Evolutionary conservation across 1,140 invertebrate species (phyloP), one percentile per base, ranked within the genome.

Genomic region (Eumeta japonica): DNA sequence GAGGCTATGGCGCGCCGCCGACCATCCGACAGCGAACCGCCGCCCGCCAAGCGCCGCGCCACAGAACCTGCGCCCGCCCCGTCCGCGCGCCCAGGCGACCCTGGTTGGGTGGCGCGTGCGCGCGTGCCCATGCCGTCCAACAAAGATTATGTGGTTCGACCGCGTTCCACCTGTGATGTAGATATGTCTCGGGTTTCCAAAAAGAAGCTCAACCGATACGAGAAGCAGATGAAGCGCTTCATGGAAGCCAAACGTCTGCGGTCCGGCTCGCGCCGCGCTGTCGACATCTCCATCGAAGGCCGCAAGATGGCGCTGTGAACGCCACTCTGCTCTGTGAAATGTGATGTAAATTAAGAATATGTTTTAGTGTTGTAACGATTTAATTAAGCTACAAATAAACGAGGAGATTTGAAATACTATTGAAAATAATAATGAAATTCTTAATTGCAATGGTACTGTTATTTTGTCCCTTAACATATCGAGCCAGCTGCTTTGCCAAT

Each of bases 131-230:
- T 85, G 57, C 94, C 94, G 30, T 98, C 94, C 27, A 94, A 87
- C 58, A 97, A 95, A 78, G 96, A 98, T 70, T 99, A 99, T 65
- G 88, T 98, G 16, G 83, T 94, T 35, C 76, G 97, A 40, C 97
- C 97, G 1, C 91, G 93, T 62, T 95, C 90, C 82, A 89, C 87
- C 41, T 83, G 84, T 42, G 93, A 97, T 48, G 80, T 84, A 10
- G 91, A 94, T 67, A 88, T 94, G 71, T 85, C 83, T 47, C 79
- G 84, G 48, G 71, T 78, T 19, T 75, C 78, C 7, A 94, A 94
- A 51, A 94, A 92, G 54, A 83, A 87, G 55, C 81, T 89, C 67
- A 89, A 85, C 41, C 78, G 91, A 41, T 89, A 94, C 67, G 94
- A 97, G 58, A 91, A 90, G 55, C 92, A 96, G 53, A 86, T 93